Base-by-base conservation (phyloP, 2,888 invertebrate genomes). In the Clusia tigrina region DNA sequence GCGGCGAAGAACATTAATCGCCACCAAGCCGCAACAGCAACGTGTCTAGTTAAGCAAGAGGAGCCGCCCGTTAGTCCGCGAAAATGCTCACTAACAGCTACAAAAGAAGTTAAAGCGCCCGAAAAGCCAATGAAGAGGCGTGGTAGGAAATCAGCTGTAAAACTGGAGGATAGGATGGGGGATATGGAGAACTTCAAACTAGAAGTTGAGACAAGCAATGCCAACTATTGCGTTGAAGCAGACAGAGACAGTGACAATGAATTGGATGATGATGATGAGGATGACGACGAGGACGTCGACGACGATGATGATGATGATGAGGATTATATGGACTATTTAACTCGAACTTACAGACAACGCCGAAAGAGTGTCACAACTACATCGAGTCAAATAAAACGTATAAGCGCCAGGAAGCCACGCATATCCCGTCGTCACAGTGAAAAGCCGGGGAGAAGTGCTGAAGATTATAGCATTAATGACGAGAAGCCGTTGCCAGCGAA, bases 131-230 rank as follows among this genome's bases (percentile, higher is more conserved):
- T 37, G 15, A 46, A 54, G 23, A 53, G 52, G 25, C 64, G 63
- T 51, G 54, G 64, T 46, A 58, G 32, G 54, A 69, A 60, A 54
- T 69, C 66, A 68, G 74, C 73, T 73, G 72, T 71, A 62, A 74
- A 77, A 70, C 68, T 76, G 83, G 83, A 81, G 81, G 83, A 83
- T 83, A 67, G 82, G 81, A 78, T 83, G 83, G 83, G 84, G 83
- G 83, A 78, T 42, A 64, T 59, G 18, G 48, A 54, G 25, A n/a
- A n/a, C n/a, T n/a, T n/a, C n/a, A n/a, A n/a, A n/a, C n/a, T n/a
- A n/a, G 60, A 70, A 70, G 60, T 23, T 59, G 63, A 66, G 52
- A 56, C 48, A 17, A 48, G 48, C 20, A 59, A 55, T 52, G 56
- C 65, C 2, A 37, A 59, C n/a, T n/a, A n/a, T 9, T 56, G 67